A percentile compares a stretch with the other conserved stretches of the same genome.
Evolutionary conservation across 2,797 vertebrate genomes (phyloP).

Genomic region (Hipposideros larvatus): DNA sequence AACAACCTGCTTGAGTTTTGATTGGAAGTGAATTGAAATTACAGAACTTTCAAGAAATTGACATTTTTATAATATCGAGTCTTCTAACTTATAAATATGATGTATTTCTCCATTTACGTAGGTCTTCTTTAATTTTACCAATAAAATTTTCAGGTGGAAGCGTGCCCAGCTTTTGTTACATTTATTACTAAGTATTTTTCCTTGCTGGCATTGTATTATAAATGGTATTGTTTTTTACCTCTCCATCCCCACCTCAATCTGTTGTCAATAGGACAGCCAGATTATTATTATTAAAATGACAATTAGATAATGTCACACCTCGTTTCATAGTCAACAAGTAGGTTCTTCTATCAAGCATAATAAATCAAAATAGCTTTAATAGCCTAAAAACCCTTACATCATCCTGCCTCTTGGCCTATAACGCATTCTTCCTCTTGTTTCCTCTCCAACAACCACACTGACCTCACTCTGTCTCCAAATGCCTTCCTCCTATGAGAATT

Average conservation of each 20-base stretch:
- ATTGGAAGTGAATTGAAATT: not conserved
- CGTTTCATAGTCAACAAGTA: not conserved
- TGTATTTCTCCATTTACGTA: not conserved
- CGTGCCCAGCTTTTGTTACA: not conserved
- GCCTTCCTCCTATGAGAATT: not conserved
- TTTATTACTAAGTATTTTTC: not conserved
- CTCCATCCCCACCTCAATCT: not conserved
- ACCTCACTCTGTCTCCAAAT: not conserved
- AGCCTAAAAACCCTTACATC: not conserved
- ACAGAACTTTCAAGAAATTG: not conserved
- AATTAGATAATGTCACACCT: not conserved
- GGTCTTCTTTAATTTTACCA: slow-evolving; percentile 10
- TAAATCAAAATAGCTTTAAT: not conserved
- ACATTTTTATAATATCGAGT: not conserved
- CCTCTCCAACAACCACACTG: not conserved
- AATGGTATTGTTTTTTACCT: not conserved
- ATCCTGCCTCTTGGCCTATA: not conserved
- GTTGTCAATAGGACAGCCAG: not conserved
- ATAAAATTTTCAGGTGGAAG: not conserved
- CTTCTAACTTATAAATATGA: not conserved
- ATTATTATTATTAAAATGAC: not conserved
- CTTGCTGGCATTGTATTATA: not conserved
- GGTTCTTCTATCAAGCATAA: not conserved
- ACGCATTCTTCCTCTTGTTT: not conserved
- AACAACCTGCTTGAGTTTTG: not conserved